These are phyloP conservation scores for Pygoscelis antarcticus DNA, from an alignment of 2,113 vertebrate species.

Conservation along the genomic window DNA sequence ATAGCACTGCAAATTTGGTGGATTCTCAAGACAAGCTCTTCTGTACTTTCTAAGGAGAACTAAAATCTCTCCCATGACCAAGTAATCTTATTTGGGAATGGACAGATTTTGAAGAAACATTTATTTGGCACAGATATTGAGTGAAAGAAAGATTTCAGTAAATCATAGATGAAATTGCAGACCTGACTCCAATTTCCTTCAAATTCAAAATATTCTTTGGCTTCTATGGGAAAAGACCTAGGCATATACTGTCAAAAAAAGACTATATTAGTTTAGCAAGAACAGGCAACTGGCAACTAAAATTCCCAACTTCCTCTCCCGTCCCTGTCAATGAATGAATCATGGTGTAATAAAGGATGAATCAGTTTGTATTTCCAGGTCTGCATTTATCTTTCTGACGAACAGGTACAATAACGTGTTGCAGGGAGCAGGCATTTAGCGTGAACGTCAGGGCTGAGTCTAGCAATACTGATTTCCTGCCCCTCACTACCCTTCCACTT, in stretches of 20 bases:
- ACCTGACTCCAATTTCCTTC: background rate
- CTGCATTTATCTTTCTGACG: background rate
- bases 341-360: background rate
- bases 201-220: background rate
- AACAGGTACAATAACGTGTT: background rate
- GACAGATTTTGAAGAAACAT: background rate
- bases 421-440: background rate
- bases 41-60: background rate
- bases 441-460: background rate
- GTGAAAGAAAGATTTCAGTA: background rate
- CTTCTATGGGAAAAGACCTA: background rate
- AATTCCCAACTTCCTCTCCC: background rate
- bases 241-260: background rate
- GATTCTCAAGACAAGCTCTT: background rate
- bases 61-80: background rate
- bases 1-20: background rate
- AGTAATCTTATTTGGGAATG: background rate
- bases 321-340: background rate
- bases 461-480: background rate
- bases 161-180: background rate
- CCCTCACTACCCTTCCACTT: background rate
- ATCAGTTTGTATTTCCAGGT: background rate
- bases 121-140: background rate
- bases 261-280: background rate
- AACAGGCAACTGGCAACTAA: background rate